These are phyloP conservation scores for Brachionus rubens DNA, from an alignment of 1,140 invertebrate genomes.

Conservation along the genomic window DNA sequence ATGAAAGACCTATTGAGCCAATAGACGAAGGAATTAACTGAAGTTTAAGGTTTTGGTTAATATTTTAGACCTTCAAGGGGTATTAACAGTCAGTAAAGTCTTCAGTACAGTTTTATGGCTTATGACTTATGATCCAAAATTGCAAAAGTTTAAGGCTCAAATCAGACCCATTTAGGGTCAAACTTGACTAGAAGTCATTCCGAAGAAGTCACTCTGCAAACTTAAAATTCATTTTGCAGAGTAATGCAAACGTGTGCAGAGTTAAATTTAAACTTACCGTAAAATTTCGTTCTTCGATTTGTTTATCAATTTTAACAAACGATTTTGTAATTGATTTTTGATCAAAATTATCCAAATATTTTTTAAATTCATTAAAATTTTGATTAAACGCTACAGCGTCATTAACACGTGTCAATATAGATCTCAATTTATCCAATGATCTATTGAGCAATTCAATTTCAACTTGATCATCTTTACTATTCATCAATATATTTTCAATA, in stretches of 20 bases:
- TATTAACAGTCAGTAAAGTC: no score
- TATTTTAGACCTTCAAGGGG: no score
- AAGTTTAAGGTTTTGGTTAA: no score
- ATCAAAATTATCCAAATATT: conserved; percentile 31
- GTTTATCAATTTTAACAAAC: conserved; percentile 17
- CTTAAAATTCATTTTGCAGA: no score
- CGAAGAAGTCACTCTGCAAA: no score
- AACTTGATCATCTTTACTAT: conserved; percentile 14
- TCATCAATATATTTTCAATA: conserved; percentile 40
- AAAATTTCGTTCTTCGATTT: conserved; percentile 18
- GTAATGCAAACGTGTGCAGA: neutral
- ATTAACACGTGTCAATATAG: conserved; percentile 28
- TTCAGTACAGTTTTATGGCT: no score
- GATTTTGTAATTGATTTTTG: conserved; percentile 21
- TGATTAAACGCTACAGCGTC: conserved; percentile 41
- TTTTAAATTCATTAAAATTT: conserved; percentile 42
- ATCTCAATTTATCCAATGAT: conserved; percentile 34
- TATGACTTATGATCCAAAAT: no score
- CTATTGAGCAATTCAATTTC: conserved; percentile 24
- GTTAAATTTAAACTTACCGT: neutral
- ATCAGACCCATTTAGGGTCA: no score
- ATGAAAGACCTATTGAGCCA: no score
- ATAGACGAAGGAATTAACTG: no score
- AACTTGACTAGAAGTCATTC: no score
- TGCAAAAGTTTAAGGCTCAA: no score